Evolutionary conservation across 2,797 vertebrate genomes (phyloP).

Genomic region (Orestias chungarensis): DNA sequence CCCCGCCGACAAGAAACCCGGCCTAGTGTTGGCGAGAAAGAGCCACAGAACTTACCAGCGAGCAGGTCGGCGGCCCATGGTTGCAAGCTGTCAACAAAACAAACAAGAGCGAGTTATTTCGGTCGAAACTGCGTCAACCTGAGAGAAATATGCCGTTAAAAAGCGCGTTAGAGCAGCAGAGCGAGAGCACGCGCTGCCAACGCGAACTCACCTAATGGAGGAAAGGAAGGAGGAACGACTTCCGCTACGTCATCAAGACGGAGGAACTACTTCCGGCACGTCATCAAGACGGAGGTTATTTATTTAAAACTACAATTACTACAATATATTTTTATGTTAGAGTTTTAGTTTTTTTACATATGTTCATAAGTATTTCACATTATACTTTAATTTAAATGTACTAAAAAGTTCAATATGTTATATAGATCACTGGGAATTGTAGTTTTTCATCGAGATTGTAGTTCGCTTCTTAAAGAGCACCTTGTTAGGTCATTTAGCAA

Average conservation of each 20-base stretch:
- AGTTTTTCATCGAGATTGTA: conserved; percentile 28
- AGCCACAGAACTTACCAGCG: conserved; percentile 78
- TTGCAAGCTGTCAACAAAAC: conserved; percentile 70
- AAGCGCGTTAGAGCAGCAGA: conserved; percentile 34
- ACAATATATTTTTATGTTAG: not conserved
- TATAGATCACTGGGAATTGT: conserved; percentile 51
- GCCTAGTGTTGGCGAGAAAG: not conserved
- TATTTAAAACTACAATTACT: too few species aligned
- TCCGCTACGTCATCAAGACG: conserved; percentile 73
- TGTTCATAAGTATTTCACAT: too few species aligned
- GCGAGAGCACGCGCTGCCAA: conserved; percentile 11
- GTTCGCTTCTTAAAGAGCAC: not conserved
- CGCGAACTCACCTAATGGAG: conserved; percentile 86
- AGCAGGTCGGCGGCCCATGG: conserved; percentile 86
- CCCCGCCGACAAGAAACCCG: not conserved
- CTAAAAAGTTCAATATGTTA: too few species aligned
- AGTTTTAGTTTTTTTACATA: too few species aligned
- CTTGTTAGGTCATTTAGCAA: not conserved
- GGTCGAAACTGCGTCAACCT: fast-evolving
- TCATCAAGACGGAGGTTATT: conserved; percentile 57
- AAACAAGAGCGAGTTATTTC: not conserved
- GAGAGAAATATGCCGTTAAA: fast-evolving
- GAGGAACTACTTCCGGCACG: conserved; percentile 61
- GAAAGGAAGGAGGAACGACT: conserved; percentile 75
- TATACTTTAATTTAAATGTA: too few species aligned